Evolutionary conservation across 2,888 invertebrate genomes (phyloP).

Genomic region (Kryphioiulus occultus): DNA sequence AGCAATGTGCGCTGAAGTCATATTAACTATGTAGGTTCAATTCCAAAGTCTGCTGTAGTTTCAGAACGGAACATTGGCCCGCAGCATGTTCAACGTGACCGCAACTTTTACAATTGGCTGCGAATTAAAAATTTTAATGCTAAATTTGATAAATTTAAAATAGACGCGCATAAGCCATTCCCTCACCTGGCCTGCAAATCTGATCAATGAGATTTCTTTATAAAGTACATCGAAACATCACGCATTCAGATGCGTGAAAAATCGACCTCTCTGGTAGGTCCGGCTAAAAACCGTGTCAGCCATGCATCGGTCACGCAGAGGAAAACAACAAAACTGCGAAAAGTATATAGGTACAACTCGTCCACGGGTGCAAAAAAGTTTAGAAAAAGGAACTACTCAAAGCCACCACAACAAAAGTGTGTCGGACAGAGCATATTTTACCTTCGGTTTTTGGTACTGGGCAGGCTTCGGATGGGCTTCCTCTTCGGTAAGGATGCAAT

Average conservation of each 20-base stretch:
- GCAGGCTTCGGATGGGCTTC: background rate
- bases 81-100: too few relatives aligned
- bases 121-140: background rate
- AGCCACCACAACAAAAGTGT: constrained; percentile 30
- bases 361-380: background rate
- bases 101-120: background rate
- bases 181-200: background rate
- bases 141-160: background rate
- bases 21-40: too few relatives aligned
- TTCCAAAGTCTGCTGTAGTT: too few relatives aligned
- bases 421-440: constrained; percentile 16
- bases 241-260: background rate
- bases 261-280: background rate
- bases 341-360: background rate
- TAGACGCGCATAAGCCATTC: background rate
- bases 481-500: background rate
- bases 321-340: background rate
- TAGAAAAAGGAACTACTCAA: constrained; percentile 28
- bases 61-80: too few relatives aligned
- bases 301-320: background rate
- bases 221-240: background rate
- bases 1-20: too few relatives aligned
- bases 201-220: too few relatives aligned
- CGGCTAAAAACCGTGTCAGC: background rate
- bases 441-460: constrained; percentile 1